Conservation (phyloP, 2,113 vertebrate species). For the Pterophyllum scalare region DNA sequence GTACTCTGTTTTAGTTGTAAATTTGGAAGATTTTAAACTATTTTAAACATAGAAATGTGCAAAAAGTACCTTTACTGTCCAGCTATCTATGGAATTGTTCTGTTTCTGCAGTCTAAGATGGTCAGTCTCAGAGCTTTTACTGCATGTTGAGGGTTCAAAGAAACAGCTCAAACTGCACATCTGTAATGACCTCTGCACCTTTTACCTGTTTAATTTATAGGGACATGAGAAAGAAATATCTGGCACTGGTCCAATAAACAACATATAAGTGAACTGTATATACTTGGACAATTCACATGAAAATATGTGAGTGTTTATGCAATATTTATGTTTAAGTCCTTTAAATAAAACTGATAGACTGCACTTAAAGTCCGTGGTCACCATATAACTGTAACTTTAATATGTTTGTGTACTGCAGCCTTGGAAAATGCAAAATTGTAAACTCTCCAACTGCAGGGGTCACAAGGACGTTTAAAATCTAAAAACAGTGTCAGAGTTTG, state of each 20-base stretch:
- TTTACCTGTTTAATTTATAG: neutral
- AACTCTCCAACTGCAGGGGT: neutral
- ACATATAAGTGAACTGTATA: neutral
- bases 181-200: neutral
- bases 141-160: no score
- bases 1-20: no score
- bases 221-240: neutral
- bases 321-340: neutral
- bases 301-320: neutral
- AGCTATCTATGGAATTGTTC: no score
- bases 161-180: neutral
- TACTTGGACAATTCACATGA: neutral
- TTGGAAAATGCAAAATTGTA: neutral
- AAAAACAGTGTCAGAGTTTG: neutral
- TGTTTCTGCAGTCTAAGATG: no score
- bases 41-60: no score
- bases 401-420: neutral
- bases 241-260: neutral
- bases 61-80: no score
- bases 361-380: neutral
- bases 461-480: neutral
- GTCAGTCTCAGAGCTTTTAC: no score
- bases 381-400: neutral
- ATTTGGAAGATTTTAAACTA: no score
- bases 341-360: neutral